Evolutionary conservation across 1,140 invertebrate species (phyloP).

Genomic region (Diachasma alloeum): DNA sequence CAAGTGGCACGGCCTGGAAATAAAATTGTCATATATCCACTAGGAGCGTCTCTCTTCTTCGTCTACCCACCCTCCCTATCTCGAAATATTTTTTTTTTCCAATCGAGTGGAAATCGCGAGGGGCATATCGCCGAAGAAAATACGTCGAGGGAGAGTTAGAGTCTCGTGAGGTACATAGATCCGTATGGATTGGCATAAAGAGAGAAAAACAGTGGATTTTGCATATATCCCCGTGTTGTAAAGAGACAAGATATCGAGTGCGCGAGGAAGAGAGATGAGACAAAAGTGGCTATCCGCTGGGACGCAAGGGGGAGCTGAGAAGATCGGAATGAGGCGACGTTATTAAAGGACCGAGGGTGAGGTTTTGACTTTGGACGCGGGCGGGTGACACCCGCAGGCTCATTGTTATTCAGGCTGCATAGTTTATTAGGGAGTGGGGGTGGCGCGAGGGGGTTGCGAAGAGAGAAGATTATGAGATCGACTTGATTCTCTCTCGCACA

Average conservation of each 20-base stretch:
- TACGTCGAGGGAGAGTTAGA: neutral
- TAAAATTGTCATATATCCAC: neutral
- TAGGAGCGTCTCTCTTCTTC: neutral
- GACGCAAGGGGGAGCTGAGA: neutral
- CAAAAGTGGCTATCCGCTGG: slow-evolving; percentile 13
- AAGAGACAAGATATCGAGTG: slow-evolving; percentile 16
- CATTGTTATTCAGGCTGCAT: slow-evolving; percentile 56
- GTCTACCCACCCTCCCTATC: neutral
- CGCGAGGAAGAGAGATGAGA: neutral
- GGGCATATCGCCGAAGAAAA: slow-evolving; percentile 7
- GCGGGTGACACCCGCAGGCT: slow-evolving; percentile 37
- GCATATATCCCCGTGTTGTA: neutral
- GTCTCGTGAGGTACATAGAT: neutral
- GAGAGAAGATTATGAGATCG: slow-evolving; percentile 52
- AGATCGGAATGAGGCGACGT: slow-evolving; percentile 14
- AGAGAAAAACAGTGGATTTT: neutral
- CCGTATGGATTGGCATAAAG: neutral
- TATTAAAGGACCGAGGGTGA: slow-evolving; percentile 10
- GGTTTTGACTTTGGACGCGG: slow-evolving; percentile 9
- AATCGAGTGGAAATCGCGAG: slow-evolving; percentile 10
- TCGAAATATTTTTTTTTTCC: slow-evolving; percentile 9
- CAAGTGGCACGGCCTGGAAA: neutral
- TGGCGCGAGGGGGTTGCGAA: slow-evolving; percentile 30
- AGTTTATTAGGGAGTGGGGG: slow-evolving; percentile 48
- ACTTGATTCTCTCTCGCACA: slow-evolving; percentile 31